Base-by-base conservation (phyloP, 2,888 invertebrate species). In the Itoplectis maculator region DNA sequence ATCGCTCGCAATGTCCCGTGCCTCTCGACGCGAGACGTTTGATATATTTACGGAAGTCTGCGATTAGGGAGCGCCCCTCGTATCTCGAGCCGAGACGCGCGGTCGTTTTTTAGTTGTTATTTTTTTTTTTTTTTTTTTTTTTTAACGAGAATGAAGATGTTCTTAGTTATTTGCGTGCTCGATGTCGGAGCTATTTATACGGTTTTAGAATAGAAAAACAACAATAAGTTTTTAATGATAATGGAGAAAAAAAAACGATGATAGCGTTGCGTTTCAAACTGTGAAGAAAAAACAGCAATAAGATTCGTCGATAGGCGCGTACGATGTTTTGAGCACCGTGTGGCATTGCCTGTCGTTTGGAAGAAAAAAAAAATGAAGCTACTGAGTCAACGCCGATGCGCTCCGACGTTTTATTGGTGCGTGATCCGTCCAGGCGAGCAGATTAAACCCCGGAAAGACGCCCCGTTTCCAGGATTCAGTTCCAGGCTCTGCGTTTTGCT, bases 321-420 rank as follows among this genome's bases (percentile, higher is more conserved):
- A 72, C 54, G 56, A 47, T 87, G 85, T 61, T 76, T 85, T 80
- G 5, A 88, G 88, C 87, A 88, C 87, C 86, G 82, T 88, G 86
- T 88, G 89, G 86, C 87, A 88, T 87, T 87, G 87, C 87, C 88
- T 87, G 87, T 89, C 86, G 83, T 79, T 81, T 61, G 68, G 73
- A 73, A 5, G 5, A 29, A 29, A 29, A 29, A 3, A 5, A 29
- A 61, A 61, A 7, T 73, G 20, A 13, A 3, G 8, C 15, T 35
- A n/a, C 47, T 45, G 72, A 72, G 72, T 61, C 59, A 45, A 45
- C 45, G 37, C 15, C 35, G 1, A 23, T 18, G 20, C 35, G 29
- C 15, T 49, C 18, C 15, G 40, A 18, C 9, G 35, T 20, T n/a
- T 40, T 9, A 18, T 47, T n/a, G 59, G 23, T 42, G 40, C 70